phyloP scores from a whole-genome alignment of 2,113 vertebrate species.

The Hucho hucho region DNA sequence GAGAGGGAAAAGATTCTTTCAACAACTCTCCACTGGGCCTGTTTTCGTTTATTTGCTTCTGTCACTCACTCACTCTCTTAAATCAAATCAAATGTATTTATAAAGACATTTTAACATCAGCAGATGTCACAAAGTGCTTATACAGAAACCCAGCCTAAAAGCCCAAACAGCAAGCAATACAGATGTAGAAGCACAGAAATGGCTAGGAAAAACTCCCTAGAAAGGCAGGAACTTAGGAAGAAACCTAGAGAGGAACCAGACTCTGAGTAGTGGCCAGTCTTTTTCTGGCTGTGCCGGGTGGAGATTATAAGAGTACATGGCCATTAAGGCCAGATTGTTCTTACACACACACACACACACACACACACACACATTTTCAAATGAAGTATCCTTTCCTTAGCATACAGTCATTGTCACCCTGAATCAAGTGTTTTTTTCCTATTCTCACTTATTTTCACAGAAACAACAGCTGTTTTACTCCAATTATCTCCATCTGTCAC shows the following conservation, averaged over 20 bases:
- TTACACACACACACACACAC: background rate
- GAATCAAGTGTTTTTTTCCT: constrained; percentile 19
- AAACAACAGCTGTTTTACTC: constrained; percentile 28
- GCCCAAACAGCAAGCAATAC: too few species aligned
- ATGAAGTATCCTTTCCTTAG: constrained; percentile 20
- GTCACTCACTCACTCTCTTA: background rate
- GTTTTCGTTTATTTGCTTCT: background rate
- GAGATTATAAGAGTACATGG: too few species aligned
- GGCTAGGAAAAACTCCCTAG: too few species aligned
- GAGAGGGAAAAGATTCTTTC: background rate
- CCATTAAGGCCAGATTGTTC: background rate
- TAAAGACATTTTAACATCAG: too few species aligned
- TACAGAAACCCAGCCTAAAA: too few species aligned
- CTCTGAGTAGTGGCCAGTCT: too few species aligned
- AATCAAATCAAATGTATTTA: background rate
- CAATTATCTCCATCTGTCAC: constrained; percentile 6
- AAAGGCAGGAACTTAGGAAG: too few species aligned
- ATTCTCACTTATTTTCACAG: constrained; percentile 12
- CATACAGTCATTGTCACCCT: constrained; percentile 33
- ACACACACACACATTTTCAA: constrained; percentile 8
- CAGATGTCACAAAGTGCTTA: too few species aligned
- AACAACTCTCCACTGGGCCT: background rate
- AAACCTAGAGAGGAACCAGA: too few species aligned
- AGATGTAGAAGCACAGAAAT: too few species aligned
- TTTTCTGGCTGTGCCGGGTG: too few species aligned